Conservation (phyloP, 2,113 vertebrate genomes). For the Erythrocercus mccallii region DNA sequence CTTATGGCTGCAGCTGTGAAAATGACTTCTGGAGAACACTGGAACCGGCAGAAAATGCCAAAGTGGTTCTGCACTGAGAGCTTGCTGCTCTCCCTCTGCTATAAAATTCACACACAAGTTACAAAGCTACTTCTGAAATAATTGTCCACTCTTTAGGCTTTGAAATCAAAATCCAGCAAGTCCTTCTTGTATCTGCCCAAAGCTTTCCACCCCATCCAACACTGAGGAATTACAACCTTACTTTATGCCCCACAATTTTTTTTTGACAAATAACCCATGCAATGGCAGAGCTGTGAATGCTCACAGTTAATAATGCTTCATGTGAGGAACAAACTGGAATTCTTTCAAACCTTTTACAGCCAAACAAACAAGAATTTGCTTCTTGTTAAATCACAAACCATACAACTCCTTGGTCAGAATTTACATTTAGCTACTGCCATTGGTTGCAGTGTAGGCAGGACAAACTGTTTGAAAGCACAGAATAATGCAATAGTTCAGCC, state of each 20-base stretch:
- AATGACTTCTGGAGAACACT: neutral
- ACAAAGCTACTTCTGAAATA: neutral
- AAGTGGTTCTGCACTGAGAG: neutral
- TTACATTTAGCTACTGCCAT: neutral
- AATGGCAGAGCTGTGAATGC: neutral
- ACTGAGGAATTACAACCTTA: neutral
- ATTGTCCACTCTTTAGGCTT: neutral
- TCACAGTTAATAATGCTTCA: neutral
- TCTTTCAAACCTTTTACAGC: neutral
- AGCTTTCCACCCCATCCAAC: neutral
- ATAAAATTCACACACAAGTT: neutral
- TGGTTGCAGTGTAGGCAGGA: neutral
- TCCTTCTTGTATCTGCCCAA: neutral
- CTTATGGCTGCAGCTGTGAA: slow-evolving; percentile 10
- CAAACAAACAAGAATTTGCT: neutral
- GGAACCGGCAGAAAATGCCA: slow-evolving; percentile 1
- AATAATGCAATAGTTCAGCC: neutral
- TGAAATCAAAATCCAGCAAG: neutral
- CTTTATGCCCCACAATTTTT: neutral
- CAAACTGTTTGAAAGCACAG: neutral
- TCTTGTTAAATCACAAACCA: neutral
- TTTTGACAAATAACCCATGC: neutral
- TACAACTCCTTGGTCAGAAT: neutral
- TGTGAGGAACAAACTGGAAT: neutral
- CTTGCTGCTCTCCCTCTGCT: neutral